Evolutionary conservation across 2,113 vertebrate genomes (phyloP), one percentile per base, ranked within the genome.

Genomic region (Struthio camelus): DNA sequence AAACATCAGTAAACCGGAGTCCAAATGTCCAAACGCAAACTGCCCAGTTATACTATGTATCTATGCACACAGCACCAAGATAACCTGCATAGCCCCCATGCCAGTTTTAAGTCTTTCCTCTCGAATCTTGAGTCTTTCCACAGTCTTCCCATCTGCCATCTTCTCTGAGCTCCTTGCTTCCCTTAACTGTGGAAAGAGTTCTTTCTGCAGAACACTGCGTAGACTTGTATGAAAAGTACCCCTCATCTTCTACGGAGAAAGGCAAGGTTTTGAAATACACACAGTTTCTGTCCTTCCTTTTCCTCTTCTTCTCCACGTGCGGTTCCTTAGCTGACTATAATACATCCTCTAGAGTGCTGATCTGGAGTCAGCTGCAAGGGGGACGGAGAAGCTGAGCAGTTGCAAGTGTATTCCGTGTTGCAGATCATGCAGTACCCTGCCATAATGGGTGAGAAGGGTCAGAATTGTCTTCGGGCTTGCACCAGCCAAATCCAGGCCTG

Each of bases 241-340:
- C 64, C 56, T 59, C 36, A 5, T 48, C 15, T 20, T 28, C 70
- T 25, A 3, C 44, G 22, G 23, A 78, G 44, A 30, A 73, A 71
- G 42, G 20, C 10, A 77, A 44, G 13, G 16, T 62, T 44, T 46
- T 77, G 36, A 64, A 69, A 36, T 8, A 11, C 20, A 42, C 9
- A n/a, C 42, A 24, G 11, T 30, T 79, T 28, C 44, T 32, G 32
- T 17, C 44, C 50, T 16, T 69, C 23, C 23, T 23, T 16, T 20
- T 70, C 14, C 61, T 64, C 13, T 40, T 51, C 24, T 22, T 4
- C 16, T 44, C 5, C 11, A 1, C 3, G 1, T 3, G n/a, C 10
- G 32, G 27, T 4, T 70, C 27, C 70, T 28, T 70, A 18, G 16
- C 50, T 82, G 61, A 12, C 6, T 15, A 9, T 22, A 5, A 22